Base-by-base conservation (phyloP, 2,888 invertebrate species). In the Carabus problematicus region DNA sequence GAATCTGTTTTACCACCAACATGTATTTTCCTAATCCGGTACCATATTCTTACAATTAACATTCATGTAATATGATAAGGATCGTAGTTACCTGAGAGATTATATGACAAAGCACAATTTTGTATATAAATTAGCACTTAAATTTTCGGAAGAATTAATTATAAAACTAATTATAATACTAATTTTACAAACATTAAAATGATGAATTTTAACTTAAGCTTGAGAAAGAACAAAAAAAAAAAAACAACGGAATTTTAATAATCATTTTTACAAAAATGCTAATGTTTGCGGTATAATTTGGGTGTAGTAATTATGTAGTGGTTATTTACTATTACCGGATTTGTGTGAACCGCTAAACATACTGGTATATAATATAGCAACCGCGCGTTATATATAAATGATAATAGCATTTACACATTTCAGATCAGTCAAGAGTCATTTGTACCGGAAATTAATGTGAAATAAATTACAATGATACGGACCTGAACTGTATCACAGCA, bases 71-170 rank as follows among this genome's bases (percentile, higher is more conserved):
- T 29, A 29, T 29, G 52, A 52, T 52, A 52, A 52, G 16, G 9
- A 52, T 52, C 52, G 29, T 29, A 29, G 6, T 52, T 52, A 11
- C 11, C 16, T 47, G 47, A 12, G 52, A 52, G 16, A 18, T 52
- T 41, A 59, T 7, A 47, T 67, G 67, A 67, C 67, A 43, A 7
- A 43, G 67, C 60, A 18, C 19, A 59, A 43, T 64, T 56, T 29
- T 64, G 64, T 64, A 67, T 67, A 60, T 60, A 54, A 67, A 67
- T 67, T 52, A 60, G 43, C 60, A 67, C 67, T 67, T 59, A 56
- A 60, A 67, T 16, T 58, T 67, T 67, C 52, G 60, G 54, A 42
- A 12, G 64, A 66, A 67, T 67, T 67, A 60, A 67, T 67, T 67
- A 60, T 60, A 54, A 59, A 67, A 59, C 60, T 60, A 64, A 64